phyloP scores from a whole-genome alignment of 2,113 vertebrate species.

The Apteryx owenii region DNA sequence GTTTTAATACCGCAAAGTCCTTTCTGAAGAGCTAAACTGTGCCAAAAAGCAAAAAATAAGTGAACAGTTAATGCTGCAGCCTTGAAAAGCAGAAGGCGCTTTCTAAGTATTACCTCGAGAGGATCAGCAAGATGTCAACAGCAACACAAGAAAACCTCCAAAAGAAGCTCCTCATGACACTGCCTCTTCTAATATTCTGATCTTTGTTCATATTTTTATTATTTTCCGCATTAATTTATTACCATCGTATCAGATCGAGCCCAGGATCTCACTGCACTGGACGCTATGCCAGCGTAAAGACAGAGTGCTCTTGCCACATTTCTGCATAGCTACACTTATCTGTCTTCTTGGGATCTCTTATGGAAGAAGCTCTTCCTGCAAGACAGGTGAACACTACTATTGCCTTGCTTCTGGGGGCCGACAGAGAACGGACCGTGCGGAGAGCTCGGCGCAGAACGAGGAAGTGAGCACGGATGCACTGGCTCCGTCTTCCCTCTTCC shows the following conservation, averaged over 20 bases:
- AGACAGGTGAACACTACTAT: accelerated
- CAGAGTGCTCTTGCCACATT: not conserved
- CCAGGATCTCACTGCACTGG: not conserved
- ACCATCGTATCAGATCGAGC: accelerated
- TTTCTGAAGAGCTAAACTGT: not conserved
- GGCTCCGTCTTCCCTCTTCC: not conserved
- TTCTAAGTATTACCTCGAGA: not conserved
- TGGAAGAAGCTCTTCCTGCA: not conserved
- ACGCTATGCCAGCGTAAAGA: not conserved
- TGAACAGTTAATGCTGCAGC: not conserved
- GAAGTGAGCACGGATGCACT: accelerated
- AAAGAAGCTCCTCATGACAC: not conserved
- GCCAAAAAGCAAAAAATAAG: not conserved
- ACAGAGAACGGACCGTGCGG: not conserved
- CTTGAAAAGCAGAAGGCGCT: not conserved
- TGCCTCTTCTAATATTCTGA: not conserved
- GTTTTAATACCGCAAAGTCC: not conserved
- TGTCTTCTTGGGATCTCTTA: not conserved
- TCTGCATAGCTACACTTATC: not conserved
- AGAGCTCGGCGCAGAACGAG: not conserved
- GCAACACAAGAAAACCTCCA: not conserved
- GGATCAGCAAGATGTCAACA: not conserved
- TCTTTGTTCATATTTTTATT: not conserved
- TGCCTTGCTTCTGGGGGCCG: not conserved
- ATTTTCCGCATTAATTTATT: not conserved